Base-by-base conservation (phyloP, 1,140 invertebrate species). In the Penaeus indicus region DNA sequence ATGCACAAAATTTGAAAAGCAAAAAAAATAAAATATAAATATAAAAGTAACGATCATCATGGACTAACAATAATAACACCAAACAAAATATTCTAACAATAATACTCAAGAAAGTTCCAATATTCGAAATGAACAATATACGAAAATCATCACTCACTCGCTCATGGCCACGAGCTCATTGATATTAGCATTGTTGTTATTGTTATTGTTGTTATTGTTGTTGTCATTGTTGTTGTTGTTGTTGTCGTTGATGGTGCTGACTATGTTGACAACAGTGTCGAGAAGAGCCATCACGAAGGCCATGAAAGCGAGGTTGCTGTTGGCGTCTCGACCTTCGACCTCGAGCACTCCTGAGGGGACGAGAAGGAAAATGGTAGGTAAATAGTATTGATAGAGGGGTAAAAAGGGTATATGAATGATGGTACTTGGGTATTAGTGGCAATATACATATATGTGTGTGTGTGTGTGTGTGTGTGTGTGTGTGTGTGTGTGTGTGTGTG, bases 151-250 rank as follows among this genome's bases (percentile, higher is more conserved):
- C 64, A 85, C 88, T 86, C 64, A 90, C 90, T 79, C 84, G 84
- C 90, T 90, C 84, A 86, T 89, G 0, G 84, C 88, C 8, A 89
- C 42, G 22, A 87, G 64, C 47, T 86, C 88, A 63, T 90, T 90
- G 3, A 89, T 78, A 61, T 90, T 90, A 27, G 32, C 62, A 64
- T 90, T 90, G 75, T 90, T 79, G 27, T 90, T 90, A 79, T 90
- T 90, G 61, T 90, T 90, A 54, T 90, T 87, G 38, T 90, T 90
- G 80, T 90, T 90, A 32, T 90, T 90, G 32, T 90, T 89, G 61
- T 90, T 90, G 78, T 90, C 85, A 42, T 90, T 90, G 27, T 90
- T 90, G 77, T 90, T 90, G 47, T 90, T 90, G 72, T 90, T 90
- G 42, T 90, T 90, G 83, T 82, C 67, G 75, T 90, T 90, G 88